These are phyloP conservation scores for Chiridota heheva DNA, from an alignment of 35 echinoderm and acorn worm species.

Conservation along the genomic window DNA sequence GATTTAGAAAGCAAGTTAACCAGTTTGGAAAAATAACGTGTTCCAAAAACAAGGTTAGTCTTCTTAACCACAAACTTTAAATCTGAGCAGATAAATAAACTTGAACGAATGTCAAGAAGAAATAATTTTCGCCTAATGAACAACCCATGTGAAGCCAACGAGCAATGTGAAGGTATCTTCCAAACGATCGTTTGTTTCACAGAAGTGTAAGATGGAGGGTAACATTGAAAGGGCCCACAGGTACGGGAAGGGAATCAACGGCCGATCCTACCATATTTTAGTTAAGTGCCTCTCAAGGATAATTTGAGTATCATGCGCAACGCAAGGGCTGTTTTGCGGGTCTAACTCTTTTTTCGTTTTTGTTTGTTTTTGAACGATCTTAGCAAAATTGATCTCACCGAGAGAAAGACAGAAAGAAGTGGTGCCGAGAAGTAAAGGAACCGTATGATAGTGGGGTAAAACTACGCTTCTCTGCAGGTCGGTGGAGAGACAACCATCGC, in stretches of 20 bases:
- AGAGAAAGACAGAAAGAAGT: constrained; percentile 52
- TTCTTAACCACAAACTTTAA: too few relatives aligned
- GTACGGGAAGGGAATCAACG: too few relatives aligned
- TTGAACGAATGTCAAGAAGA: too few relatives aligned
- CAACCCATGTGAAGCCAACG: too few relatives aligned
- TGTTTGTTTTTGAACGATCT: constrained; percentile 50
- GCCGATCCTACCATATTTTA: constrained; percentile 9
- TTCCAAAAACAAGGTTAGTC: neutral
- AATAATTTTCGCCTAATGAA: too few relatives aligned
- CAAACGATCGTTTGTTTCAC: too few relatives aligned
- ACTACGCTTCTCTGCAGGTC: constrained; percentile 46
- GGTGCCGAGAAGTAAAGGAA: constrained; percentile 55
- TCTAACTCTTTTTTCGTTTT: constrained; percentile 6
- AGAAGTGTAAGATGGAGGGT: too few relatives aligned
- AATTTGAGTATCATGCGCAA: constrained; percentile 51
- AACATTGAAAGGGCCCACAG: too few relatives aligned
- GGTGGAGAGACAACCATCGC: constrained; percentile 38
- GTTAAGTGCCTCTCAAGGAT: constrained; percentile 36
- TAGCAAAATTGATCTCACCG: constrained; percentile 22
- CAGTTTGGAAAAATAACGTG: neutral
- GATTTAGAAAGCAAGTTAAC: neutral
- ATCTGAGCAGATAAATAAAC: too few relatives aligned
- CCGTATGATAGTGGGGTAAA: constrained; percentile 44
- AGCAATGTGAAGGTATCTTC: too few relatives aligned
- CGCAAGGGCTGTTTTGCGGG: constrained; percentile 15